Evolutionary conservation across 2,113 vertebrate genomes (phyloP).

Genomic region (Choloepus hoffmanni): DNA sequence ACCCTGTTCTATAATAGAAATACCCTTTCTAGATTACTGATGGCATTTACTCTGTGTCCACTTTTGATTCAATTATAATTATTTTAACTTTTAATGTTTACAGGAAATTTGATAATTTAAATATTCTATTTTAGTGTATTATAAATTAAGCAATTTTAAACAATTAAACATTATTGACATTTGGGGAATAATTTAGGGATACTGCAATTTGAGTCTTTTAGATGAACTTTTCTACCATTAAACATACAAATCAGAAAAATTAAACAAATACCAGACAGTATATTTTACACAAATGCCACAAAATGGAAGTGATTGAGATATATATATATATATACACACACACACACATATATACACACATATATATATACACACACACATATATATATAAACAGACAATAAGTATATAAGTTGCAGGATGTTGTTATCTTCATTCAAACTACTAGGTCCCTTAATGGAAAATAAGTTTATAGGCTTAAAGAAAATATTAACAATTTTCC

Average conservation of each 20-base stretch:
- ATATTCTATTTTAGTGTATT: constrained; percentile 26
- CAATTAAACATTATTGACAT: constrained; percentile 56
- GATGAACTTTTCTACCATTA: constrained; percentile 13
- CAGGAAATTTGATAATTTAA: constrained; percentile 51
- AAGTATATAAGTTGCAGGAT: constrained; percentile 69
- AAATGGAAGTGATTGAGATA: constrained; percentile 59
- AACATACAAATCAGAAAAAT: constrained; percentile 51
- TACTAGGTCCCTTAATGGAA: constrained; percentile 68
- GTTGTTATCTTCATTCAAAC: constrained; percentile 69
- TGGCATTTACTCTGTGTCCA: background rate
- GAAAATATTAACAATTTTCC: constrained; percentile 75
- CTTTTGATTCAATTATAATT: constrained; percentile 16
- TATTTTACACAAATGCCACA: constrained; percentile 67
- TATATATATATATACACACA: too few species aligned
- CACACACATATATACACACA: too few species aligned
- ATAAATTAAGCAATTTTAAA: constrained; percentile 51
- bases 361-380: too few species aligned
- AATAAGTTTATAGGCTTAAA: constrained; percentile 74
- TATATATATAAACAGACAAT: constrained; percentile 5
- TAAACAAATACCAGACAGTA: background rate
- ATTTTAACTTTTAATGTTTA: constrained; percentile 56
- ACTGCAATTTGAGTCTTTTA: background rate
- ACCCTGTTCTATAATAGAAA: constrained; percentile 33
- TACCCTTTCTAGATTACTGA: constrained; percentile 34
- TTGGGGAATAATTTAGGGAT: constrained; percentile 13